Base-by-base conservation (phyloP, 2,888 invertebrate species). In the Brenthis ino region DNA sequence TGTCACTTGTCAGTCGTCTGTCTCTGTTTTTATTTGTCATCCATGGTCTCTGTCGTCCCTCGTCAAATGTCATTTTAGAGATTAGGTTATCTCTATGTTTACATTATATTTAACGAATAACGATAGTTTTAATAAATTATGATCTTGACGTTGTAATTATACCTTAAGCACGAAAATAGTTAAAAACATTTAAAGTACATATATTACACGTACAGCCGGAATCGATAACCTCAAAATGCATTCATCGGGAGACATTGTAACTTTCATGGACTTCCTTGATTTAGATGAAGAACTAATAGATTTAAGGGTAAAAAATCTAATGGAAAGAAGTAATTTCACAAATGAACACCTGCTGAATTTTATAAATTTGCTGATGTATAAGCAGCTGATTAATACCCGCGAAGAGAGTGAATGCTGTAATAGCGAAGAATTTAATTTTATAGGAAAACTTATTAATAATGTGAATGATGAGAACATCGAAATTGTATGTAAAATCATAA, bases 241-340 rank as follows among this genome's bases (percentile, higher is more conserved):
- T 68, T 72, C 74, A 6, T 64, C 73, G 5, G 75, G 75, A 58
- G 83, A 86, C 47, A 68, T 88, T 20, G 57, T 90, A 43, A 82
- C 85, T 3, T 86, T 91, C 64, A 78, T 93, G 73, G 89, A 93
- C 78, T 76, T 91, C 68, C 76, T 93, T 47, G 89, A 92, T 78
- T 80, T 93, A 70, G 88, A 91, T 64, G 93, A 93, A 80, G 87
- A 87, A 72, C 14, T 89, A 2, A 79, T 92, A 50, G 91, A 93
- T 77, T 67, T 72, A 12, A 84, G 88, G 48, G 78, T 92, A n/a
- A 82, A 84, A 74, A 74, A 76, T 48, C 76, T 93, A 43, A 90
- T 90, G 85, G 68, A 73, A 61, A 85, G 79, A 74, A 80, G 71
- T 55, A 78, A 76, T 33, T 77, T 82, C 65, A 80, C 85, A 6